Conservation (phyloP, 1,140 invertebrate species). For the Cecropterus lyciades region DNA sequence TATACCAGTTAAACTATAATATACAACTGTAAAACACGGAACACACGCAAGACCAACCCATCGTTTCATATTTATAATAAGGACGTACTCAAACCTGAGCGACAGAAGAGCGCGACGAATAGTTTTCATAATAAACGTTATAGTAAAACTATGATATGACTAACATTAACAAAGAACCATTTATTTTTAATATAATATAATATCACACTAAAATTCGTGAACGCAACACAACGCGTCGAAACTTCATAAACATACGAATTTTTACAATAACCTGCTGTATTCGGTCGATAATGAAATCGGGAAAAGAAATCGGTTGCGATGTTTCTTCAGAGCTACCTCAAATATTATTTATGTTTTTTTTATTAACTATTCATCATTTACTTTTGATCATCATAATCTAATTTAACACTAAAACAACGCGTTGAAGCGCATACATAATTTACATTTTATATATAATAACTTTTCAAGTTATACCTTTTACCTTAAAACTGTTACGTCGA, state of each 20-base stretch:
- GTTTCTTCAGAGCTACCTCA: too few relatives aligned
- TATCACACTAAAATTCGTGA: conserved; percentile 42
- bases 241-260: neutral
- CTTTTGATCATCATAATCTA: too few relatives aligned
- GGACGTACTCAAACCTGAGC: conserved; percentile 52
- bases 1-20: neutral
- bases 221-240: conserved; percentile 3
- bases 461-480: too few relatives aligned
- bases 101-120: conserved; percentile 41
- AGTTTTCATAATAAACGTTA: conserved; percentile 38
- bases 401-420: too few relatives aligned
- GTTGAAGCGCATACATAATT: too few relatives aligned
- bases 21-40: conserved; percentile 21
- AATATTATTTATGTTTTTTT: too few relatives aligned
- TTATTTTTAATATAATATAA: conserved; percentile 31
- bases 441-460: too few relatives aligned
- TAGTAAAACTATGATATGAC: conserved; percentile 63
- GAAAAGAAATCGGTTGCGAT: too few relatives aligned
- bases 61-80: conserved; percentile 24
- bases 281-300: too few relatives aligned
- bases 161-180: conserved; percentile 39
- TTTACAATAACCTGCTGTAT: too few relatives aligned
- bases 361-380: too few relatives aligned
- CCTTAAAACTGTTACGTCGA: too few relatives aligned
- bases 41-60: conserved; percentile 39